Evolutionary conservation across 1,140 invertebrate species (phyloP), one percentile per base, ranked within the genome.

Genomic region (Lethrus apterus): DNA sequence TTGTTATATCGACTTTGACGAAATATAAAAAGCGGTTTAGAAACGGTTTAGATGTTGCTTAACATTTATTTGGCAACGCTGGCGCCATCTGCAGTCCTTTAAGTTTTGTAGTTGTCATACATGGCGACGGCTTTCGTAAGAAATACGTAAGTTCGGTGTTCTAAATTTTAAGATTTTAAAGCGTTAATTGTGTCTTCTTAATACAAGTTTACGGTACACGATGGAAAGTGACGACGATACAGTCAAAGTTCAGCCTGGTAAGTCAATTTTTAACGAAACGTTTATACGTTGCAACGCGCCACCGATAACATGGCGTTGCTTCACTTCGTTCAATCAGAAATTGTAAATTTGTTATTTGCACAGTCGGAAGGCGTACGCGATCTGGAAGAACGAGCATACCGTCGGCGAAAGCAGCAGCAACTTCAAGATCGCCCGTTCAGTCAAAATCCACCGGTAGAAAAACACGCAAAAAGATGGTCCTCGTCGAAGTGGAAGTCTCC

Each of bases 401-500:
- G n/a, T n/a, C n/a, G n/a, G n/a, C n/a, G n/a, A n/a, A n/a, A n/a
- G 11, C 19, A 3, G 44, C 53, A 15, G 54, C 55, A 5, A 42
- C 44, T 19, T 43, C 55, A 9, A 56, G 56, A 20, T 23, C 51
- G 20, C 21, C 48, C 4, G 15, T 41, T 2, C 10, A 24, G 7
- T 3, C 45, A 1, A 58, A 55, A 54, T 7, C 53, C 11, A 42
- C 51, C 7, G 29, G 53, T 15, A 52, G 54, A 18, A 64, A 58
- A 52, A 58, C 58, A 7, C 42, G 52, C 0, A 64, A 64, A 44
- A 65, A 65, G 48, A 52, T 59, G 10, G 57, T 60, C 5, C 30
- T 64, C 9, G 57, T 63, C 32, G 63, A 65, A 56, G 57, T 65
- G 0, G 62, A 63, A 56, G 57, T 60, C 4, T 61, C 60, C 1